Conservation (phyloP, 37 sponge, comb jelly and placozoan species). For the Eunapius fragilis region DNA sequence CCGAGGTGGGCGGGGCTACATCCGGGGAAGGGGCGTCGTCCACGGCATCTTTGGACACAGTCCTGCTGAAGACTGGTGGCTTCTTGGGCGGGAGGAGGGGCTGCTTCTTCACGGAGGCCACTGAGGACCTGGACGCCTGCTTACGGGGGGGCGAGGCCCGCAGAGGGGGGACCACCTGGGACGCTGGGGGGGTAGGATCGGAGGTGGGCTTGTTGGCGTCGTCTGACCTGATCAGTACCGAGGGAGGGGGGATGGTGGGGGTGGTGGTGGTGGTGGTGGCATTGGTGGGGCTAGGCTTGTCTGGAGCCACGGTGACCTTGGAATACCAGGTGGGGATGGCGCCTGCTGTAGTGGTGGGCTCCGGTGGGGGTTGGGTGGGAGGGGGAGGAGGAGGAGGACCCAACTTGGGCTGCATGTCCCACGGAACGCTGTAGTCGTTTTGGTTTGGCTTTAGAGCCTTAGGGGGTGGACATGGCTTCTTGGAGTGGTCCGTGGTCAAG, state of each 20-base stretch:
- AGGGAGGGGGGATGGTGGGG: too few relatives aligned
- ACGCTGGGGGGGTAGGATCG: too few relatives aligned
- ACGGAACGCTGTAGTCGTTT: not conserved
- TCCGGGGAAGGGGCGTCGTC: not conserved
- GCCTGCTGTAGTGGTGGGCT: not conserved
- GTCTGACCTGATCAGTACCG: too few relatives aligned
- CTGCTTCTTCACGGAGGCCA: not conserved
- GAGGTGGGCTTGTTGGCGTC: too few relatives aligned
- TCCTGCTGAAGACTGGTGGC: not conserved
- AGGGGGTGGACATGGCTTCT: not conserved
- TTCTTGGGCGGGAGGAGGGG: not conserved
- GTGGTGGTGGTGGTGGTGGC: not conserved
- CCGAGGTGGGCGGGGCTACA: not conserved
- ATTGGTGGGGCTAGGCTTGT: not conserved
- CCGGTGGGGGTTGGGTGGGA: not conserved
- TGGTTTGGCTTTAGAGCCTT: not conserved
- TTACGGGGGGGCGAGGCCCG: too few relatives aligned
- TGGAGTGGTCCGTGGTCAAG: not conserved
- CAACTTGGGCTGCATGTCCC: not conserved
- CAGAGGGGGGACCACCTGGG: too few relatives aligned
- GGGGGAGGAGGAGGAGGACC: not conserved
- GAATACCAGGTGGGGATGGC: not conserved
- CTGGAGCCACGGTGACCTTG: not conserved
- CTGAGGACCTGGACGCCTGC: too few relatives aligned
- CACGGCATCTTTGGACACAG: not conserved